Evolutionary conservation across 2,888 invertebrate genomes (phyloP).

Genomic region (Arctia plantaginis): DNA sequence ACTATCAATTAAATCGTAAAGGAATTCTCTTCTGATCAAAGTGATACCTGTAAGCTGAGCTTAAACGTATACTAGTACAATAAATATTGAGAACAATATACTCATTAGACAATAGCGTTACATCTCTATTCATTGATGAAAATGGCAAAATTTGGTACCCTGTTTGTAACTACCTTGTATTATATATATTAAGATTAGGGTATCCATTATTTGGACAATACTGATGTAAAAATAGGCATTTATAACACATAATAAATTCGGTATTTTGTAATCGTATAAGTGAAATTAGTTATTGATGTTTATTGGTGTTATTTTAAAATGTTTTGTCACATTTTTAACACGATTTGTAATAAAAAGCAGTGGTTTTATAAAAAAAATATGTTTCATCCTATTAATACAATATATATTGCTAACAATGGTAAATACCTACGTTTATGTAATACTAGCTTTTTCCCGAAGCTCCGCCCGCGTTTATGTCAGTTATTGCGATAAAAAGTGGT

Average conservation of each 20-base stretch:
- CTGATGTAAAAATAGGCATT: not conserved
- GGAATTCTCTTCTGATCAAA: not conserved
- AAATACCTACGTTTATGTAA: not conserved
- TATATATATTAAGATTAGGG: not conserved
- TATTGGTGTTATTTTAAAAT: too few species aligned
- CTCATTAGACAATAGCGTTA: constrained; percentile 63
- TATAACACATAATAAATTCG: too few species aligned
- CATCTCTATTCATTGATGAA: constrained; percentile 55
- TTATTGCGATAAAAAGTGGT: too few species aligned
- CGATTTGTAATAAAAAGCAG: too few species aligned
- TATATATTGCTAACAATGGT: not conserved
- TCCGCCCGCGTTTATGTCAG: too few species aligned
- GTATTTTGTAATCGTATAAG: too few species aligned
- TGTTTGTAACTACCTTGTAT: constrained; percentile 11
- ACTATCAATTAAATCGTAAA: not conserved
- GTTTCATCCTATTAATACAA: too few species aligned
- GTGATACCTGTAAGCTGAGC: constrained; percentile 14
- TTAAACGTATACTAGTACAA: constrained; percentile 41
- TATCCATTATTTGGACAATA: not conserved
- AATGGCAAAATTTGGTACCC: constrained; percentile 44
- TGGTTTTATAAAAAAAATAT: too few species aligned
- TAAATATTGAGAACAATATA: constrained; percentile 67
- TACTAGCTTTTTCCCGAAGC: too few species aligned
- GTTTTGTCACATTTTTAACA: too few species aligned
- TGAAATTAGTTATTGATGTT: too few species aligned